Evolutionary conservation across 2,113 vertebrate genomes (phyloP).

Genomic region (Xenopus laevis): DNA sequence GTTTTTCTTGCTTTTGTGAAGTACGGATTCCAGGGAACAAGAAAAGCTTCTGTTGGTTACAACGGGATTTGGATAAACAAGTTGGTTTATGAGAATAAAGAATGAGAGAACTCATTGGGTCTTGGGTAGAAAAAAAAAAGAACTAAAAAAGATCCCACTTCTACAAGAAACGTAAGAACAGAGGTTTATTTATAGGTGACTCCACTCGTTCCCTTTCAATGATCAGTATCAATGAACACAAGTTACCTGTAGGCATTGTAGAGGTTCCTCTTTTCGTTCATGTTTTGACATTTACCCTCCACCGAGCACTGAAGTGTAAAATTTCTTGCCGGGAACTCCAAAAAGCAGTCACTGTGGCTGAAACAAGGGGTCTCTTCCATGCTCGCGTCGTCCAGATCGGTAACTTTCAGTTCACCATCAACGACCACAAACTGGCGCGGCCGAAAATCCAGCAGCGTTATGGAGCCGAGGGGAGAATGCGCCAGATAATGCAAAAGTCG

Average conservation of each 20-base stretch:
- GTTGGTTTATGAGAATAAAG: slow-evolving; percentile 20
- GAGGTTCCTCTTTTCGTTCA: slow-evolving; percentile 86
- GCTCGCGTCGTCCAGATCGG: slow-evolving; percentile 79
- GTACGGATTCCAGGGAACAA: slow-evolving; percentile 4
- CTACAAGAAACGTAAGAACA: too few relatives aligned
- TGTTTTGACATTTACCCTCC: slow-evolving; percentile 73
- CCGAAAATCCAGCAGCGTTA: slow-evolving; percentile 84
- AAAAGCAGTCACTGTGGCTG: slow-evolving; percentile 63
- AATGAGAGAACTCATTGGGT: slow-evolving; percentile 16
- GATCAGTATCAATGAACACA: background rate
- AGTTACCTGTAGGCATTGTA: slow-evolving; percentile 85
- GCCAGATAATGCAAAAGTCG: slow-evolving; percentile 81
- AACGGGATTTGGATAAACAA: slow-evolving; percentile 29
- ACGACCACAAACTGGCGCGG: slow-evolving; percentile 85
- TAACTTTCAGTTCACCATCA: slow-evolving; percentile 82
- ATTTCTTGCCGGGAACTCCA: slow-evolving; percentile 83
- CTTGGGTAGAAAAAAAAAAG: background rate
- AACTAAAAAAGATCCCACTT: too few relatives aligned
- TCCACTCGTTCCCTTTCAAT: background rate
- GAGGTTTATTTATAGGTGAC: background rate
- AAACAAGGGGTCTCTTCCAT: slow-evolving; percentile 74
- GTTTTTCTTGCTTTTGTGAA: slow-evolving; percentile 13
- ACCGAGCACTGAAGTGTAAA: slow-evolving; percentile 76
- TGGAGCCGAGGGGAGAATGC: slow-evolving; percentile 81
- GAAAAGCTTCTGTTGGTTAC: slow-evolving; percentile 35